Base-by-base conservation (phyloP, 2,797 vertebrate species). In the Rhinoraja longicauda region DNA sequence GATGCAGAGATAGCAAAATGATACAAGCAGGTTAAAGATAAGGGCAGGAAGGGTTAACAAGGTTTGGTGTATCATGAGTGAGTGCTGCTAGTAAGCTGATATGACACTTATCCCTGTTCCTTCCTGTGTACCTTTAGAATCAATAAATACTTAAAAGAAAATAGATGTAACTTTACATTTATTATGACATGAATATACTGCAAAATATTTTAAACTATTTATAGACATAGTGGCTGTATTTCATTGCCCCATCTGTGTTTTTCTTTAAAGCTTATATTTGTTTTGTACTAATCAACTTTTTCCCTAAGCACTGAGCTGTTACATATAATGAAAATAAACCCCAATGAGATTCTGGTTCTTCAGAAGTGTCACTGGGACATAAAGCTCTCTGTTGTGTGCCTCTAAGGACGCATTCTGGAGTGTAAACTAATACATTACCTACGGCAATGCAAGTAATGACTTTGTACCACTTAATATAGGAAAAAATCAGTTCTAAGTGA, bases 391-490 rank as follows among this genome's bases (percentile, higher is more conserved):
- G 67, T 17, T 75, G 67, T 72, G 84, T n/a, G 64, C 81, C 84
- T 93, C 93, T 26, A 86, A 57, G 84, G 93, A 70, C 84, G 53
- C 84, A 59, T 59, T 72, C 26, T 59, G 39, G 82, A 70, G 39
- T 45, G 39, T 84, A 93, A 84, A 88, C 81, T 70, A 90, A 93
- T 93, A 93, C 81, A 75, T 93, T 93, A 53, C 93, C 81, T 86
- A 19, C 72, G 93, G 81, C 93, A 73, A 92, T 92, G n/a, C 72
- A 75, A 92, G 90, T 92, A 92, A 92, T 92, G 90, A 57, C 90
- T 92, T 92, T 92, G 70, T 57, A 92, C 39, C 39, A 92, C 36
- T 29, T 91, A 92, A 92, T 92, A 75, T 92, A 75, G 36, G 67
- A 72, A 92, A 88, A 90, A 92, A 75, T 75, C 90, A 92, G 90